Evolutionary conservation across 2,888 invertebrate genomes (phyloP).

Genomic region (Dyspetes luteomarginatus): DNA sequence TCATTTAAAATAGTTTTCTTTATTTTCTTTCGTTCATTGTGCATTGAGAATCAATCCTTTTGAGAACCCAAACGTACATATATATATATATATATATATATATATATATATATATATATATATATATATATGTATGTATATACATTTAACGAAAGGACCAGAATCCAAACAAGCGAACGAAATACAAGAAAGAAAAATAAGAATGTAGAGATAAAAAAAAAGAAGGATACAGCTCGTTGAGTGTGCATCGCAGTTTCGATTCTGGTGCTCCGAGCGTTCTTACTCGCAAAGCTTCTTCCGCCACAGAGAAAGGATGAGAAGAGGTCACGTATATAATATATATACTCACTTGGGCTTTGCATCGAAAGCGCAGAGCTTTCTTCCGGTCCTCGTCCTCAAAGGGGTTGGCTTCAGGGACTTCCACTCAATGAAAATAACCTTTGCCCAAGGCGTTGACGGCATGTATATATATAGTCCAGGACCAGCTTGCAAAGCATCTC

Average conservation of each 20-base stretch:
- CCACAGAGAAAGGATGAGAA: background rate
- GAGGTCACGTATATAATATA: slow-evolving; percentile 6
- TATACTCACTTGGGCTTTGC: background rate
- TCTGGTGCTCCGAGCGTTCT: background rate
- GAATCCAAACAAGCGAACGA: slow-evolving; percentile 23
- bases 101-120: background rate
- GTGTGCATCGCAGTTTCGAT: background rate
- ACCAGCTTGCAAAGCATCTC: slow-evolving; percentile 26
- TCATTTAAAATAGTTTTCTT: background rate
- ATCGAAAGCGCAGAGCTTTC: slow-evolving; percentile 20
- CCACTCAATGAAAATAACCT: slow-evolving; percentile 51
- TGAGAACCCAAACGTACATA: slow-evolving; percentile 4
- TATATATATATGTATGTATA: slow-evolving; percentile 17
- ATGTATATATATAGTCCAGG: slow-evolving; percentile 16
- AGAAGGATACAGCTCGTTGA: background rate
- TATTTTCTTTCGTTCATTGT: slow-evolving; percentile 1
- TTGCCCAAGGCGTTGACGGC: slow-evolving; percentile 39
- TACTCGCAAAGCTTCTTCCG: slow-evolving; percentile 11
- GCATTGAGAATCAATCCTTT: slow-evolving; percentile 15
- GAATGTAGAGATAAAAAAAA: too few species aligned
- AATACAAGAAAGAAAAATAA: background rate
- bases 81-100: background rate
- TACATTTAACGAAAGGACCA: slow-evolving; percentile 16
- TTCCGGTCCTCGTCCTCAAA: slow-evolving; percentile 18
- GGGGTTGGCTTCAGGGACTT: slow-evolving; percentile 34